Conservation (phyloP, 2,888 invertebrate species). For the Stramonita haemastoma region DNA sequence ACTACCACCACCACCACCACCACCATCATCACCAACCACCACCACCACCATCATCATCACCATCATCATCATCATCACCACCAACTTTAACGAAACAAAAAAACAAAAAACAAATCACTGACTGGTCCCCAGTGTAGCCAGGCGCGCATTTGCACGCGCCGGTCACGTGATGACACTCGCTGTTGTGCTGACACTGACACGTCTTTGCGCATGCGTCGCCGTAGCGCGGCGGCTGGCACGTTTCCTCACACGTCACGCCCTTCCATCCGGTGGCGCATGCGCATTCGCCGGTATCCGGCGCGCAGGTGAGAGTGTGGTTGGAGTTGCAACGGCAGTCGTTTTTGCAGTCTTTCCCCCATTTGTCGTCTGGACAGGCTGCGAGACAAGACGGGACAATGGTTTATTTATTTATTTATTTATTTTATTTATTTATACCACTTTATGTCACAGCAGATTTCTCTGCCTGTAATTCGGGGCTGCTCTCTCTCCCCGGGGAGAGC, state of each 20-base stretch:
- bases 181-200: conserved; percentile 37
- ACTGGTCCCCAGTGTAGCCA: conserved; percentile 31
- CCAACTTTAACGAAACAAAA: neutral
- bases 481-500: too few relatives aligned
- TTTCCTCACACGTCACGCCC: conserved; percentile 41
- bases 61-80: too few relatives aligned
- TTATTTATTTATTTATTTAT: too few relatives aligned
- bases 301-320: conserved; percentile 44
- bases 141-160: conserved; percentile 23
- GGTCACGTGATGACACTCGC: conserved; percentile 43
- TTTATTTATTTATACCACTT: too few relatives aligned
- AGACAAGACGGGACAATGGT: neutral
- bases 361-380: conserved; percentile 12
- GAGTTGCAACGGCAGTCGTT: conserved; percentile 36
- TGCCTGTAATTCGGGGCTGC: too few relatives aligned
- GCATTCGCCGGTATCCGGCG: conserved; percentile 43
- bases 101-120: neutral
- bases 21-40: too few relatives aligned
- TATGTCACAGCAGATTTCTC: too few relatives aligned
- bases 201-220: conserved; percentile 37
- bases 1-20: neutral
- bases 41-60: too few relatives aligned
- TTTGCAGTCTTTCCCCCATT: conserved; percentile 9
- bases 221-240: conserved; percentile 35
- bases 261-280: conserved; percentile 47